Evolutionary conservation across 1,140 invertebrate species (phyloP).

Genomic region (Heliothis virescens): DNA sequence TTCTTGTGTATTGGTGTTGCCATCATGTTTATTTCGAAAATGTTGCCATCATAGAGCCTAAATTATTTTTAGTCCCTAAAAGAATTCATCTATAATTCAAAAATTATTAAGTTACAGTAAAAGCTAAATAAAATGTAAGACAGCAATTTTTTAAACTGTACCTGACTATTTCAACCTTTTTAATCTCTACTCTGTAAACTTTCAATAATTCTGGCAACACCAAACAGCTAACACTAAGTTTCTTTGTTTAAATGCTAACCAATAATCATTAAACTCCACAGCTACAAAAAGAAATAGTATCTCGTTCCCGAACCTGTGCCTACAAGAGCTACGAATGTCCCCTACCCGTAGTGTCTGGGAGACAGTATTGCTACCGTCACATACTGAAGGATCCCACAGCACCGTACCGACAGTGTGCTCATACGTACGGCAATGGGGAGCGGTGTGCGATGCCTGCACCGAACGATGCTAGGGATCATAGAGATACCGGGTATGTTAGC

Average conservation of each 20-base stretch:
- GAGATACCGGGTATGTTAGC: constrained; percentile 68
- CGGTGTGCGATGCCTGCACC: constrained; percentile 74
- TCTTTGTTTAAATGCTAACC: neutral
- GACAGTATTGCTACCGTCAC: constrained; percentile 72
- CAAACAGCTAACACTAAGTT: neutral
- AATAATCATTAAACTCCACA: constrained; percentile 52
- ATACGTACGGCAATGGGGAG: constrained; percentile 61
- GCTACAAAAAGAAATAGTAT: constrained; percentile 81
- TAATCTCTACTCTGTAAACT: no score
- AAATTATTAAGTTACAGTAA: no score
- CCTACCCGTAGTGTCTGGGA: constrained; percentile 68
- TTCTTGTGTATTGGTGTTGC: neutral
- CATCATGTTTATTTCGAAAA: neutral
- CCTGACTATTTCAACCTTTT: no score
- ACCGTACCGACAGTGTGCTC: constrained; percentile 78
- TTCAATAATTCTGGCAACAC: no score
- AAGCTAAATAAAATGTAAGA: no score
- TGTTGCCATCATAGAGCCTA: neutral
- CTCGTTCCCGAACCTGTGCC: constrained; percentile 69
- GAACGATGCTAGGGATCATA: constrained; percentile 30
- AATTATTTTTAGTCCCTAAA: no score
- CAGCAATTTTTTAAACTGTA: no score
- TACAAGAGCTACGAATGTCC: constrained; percentile 75
- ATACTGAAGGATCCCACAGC: constrained; percentile 76
- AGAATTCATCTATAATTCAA: no score